Evolutionary conservation across 2,797 vertebrate genomes (phyloP), one percentile per base, ranked within the genome.

Genomic region (Rhabdomys pumilio): DNA sequence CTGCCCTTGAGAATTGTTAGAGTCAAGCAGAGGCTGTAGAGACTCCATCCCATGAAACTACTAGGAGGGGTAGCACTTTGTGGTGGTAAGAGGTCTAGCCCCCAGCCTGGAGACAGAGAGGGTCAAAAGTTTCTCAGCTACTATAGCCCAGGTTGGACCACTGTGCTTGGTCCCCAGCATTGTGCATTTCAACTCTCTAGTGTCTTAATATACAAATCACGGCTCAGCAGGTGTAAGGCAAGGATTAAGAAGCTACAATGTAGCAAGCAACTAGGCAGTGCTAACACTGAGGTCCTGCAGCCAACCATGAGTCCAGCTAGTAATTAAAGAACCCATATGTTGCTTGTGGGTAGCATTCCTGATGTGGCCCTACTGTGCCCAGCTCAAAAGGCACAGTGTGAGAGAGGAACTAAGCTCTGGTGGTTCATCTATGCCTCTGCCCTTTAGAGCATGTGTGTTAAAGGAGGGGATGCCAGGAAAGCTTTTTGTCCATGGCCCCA

Each of bases 1-100:
- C 31, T 31, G 3, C 6, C 26, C 13, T 31, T 55, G 22, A 41
- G 14, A 63, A 15, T 20, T 41, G 34, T 79, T 61, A 82, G 47
- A 59, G 26, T 5, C 29, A 55, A 50, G 38, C 14, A 63, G 19
- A n/a, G 7, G 9, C 19, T 11, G 1, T 17, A 31, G 38, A 22
- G 67, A 38, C 1, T 10, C 15, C 41, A 22, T 3, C 0, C 47
- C 53, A 50, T 5, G n/a, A 83, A 29, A 44, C n/a, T 2, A 0
- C 5, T 8, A 20, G 26, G 3, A 14, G 0, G 12, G 44, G 57
- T 1, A 41, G 53, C 10, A 1, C 38, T 44, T 31, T 26, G 4
- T 41, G 86, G 22, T n/a, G 34, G 22, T 22, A 31, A 29, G 12
- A 2, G 55, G 17, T 79, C 65, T 8, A 17, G 34, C 31, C 19